Percentiles rank a stretch among this genome's conserved stretches.
Evolutionary conservation across 1,140 invertebrate species (phyloP).

Genomic region (Scaptomyza montana): DNA sequence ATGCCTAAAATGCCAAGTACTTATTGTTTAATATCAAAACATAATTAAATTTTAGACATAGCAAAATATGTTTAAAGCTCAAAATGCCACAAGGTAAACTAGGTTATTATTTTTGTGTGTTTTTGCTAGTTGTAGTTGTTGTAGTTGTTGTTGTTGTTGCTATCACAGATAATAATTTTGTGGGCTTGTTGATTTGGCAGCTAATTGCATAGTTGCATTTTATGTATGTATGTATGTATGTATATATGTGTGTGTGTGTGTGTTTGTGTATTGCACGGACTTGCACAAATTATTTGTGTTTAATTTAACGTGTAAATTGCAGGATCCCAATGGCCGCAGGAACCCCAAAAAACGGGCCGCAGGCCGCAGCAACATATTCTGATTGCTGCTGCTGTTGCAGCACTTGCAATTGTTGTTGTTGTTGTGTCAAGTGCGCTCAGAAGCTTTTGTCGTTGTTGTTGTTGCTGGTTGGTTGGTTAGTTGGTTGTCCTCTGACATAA

Average conservation of each 20-base stretch:
- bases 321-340: conserved; percentile 47
- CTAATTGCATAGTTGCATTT: conserved; percentile 77
- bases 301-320: conserved; percentile 78
- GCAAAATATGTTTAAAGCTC: not conserved
- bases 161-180: conserved; percentile 59
- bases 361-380: not conserved
- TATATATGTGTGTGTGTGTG: too few relatives aligned
- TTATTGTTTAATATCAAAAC: not conserved
- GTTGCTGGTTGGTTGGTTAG: too few relatives aligned
- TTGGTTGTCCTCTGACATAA: conserved; percentile 57
- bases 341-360: conserved; percentile 16
- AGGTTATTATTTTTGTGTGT: not conserved
- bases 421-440: conserved; percentile 60
- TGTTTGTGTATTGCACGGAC: too few relatives aligned
- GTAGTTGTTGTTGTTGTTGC: conserved; percentile 20
- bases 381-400: not conserved
- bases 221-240: not conserved
- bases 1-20: not conserved
- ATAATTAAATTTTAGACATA: not conserved
- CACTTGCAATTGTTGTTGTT: conserved; percentile 31
- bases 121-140: not conserved
- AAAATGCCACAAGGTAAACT: not conserved
- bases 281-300: conserved; percentile 67
- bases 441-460: conserved; percentile 23
- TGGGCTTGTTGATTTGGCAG: conserved; percentile 71